phyloP scores from a whole-genome alignment of 2,888 invertebrate genomes.

The Neoitamus cyanurus region DNA sequence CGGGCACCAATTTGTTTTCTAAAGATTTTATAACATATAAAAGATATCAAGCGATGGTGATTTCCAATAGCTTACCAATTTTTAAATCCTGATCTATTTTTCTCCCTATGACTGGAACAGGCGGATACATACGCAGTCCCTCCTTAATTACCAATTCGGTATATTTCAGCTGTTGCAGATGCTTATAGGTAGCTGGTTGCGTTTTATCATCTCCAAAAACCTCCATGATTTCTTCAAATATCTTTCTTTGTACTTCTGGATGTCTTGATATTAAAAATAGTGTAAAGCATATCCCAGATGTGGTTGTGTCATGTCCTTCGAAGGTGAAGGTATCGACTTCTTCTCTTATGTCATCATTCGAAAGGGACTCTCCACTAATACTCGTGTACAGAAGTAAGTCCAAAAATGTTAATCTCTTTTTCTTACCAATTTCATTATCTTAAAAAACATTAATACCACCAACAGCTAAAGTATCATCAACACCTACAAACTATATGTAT shows the following conservation, averaged over 20 bases:
- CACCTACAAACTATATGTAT: neutral
- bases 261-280: conserved; percentile 63
- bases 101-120: conserved; percentile 73
- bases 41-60: neutral
- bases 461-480: too few relatives aligned
- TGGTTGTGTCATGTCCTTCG: conserved; percentile 67
- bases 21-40: conserved; percentile 57
- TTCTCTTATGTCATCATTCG: conserved; percentile 70
- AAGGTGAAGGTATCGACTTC: conserved; percentile 78
- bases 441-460: neutral
- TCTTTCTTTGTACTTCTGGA: conserved; percentile 63
- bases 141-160: conserved; percentile 77
- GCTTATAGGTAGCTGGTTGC: conserved; percentile 52
- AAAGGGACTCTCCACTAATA: conserved; percentile 68
- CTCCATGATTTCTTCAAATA: conserved; percentile 60
- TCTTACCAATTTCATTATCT: conserved; percentile 59
- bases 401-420: conserved; percentile 71
- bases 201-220: conserved; percentile 56
- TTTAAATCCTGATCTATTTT: conserved; percentile 68
- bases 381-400: conserved; percentile 71
- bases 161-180: conserved; percentile 59
- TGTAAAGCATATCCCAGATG: conserved; percentile 63
- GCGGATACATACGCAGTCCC: conserved; percentile 73
- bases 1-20: conserved; percentile 59
- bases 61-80: conserved; percentile 66